Evolutionary conservation across 30 jellyfish, hydroid and myxozoan species (phyloP), one percentile per base, ranked within the genome.

Genomic region (Turritopsis rubra): DNA sequence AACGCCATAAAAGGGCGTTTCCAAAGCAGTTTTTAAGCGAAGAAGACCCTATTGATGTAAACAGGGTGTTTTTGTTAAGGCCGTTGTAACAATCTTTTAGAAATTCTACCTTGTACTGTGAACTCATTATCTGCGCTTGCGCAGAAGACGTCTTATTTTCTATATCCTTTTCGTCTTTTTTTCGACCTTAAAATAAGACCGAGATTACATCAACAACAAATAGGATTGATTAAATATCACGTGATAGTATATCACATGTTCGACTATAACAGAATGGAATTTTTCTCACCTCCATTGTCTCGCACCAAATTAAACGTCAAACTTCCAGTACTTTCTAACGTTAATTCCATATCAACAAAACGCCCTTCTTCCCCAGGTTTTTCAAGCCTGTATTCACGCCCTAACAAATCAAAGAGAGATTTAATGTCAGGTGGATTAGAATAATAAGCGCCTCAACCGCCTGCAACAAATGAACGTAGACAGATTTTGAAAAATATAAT

Each of bases 311-410:
- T 60, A 65, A 92, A 92, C 70, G 74, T 91, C 41, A 54, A 83
- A 52, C 96, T 92, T n/a, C 96, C 96, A 88, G 85, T 88, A 70
- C 97, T 75, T 28, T 87, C 98, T 19, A 92, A 70, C 1, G 96
- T 84, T 53, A 95, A 88, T 81, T 92, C 98, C 90, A 92, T 73
- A 28, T 92, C 98, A 52, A 92, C 95, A 71, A 91, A 89, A 1
- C 53, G 79, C 30, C 98, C 96, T 52, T 88, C 95, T 26, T 85
- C 93, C 23, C 85, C 90, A 75, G 85, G 96, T 54, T 83, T 91
- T 83, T 91, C 98, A 18, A 91, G 87, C 28, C 82, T 71, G 71
- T 91, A 91, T n/a, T 86, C 91, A 26, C 96, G 72, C 18, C 98
- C 98, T 91, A 80, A 80, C 28, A 9, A 68, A 68, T 68, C 77